Evolutionary conservation across 2,888 invertebrate species (phyloP).

Genomic region (Mechanitis messenoides): DNA sequence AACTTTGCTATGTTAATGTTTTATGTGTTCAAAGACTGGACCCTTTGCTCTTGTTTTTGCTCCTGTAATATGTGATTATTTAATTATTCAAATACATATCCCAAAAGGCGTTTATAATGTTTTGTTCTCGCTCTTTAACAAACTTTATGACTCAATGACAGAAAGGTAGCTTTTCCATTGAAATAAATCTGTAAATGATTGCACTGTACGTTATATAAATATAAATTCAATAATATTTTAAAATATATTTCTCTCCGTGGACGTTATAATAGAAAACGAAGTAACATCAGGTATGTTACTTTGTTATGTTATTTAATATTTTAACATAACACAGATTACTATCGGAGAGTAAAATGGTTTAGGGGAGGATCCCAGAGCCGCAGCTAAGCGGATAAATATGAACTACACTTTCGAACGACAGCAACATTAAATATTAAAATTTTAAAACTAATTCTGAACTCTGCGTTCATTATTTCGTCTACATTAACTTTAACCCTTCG

Average conservation of each 20-base stretch:
- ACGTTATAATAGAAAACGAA: constrained; percentile 6
- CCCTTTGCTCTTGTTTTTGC: constrained; percentile 11
- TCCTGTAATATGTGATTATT: constrained; percentile 5
- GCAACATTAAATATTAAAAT: constrained; percentile 26
- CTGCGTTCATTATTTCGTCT: constrained; percentile 38
- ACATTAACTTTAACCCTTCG: constrained; percentile 36
- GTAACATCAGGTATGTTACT: too few relatives aligned
- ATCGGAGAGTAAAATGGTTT: constrained; percentile 12
- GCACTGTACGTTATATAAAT: too few relatives aligned
- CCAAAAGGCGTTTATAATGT: background rate
- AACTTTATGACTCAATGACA: background rate
- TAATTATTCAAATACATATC: constrained; percentile 6
- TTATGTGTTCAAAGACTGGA: constrained; percentile 18
- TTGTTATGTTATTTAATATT: constrained; percentile 15
- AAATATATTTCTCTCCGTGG: background rate
- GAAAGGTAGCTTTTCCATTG: background rate
- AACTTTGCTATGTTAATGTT: constrained; percentile 28
- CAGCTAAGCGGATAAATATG: constrained; percentile 15
- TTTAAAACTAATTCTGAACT: constrained; percentile 49
- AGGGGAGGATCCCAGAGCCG: constrained; percentile 13
- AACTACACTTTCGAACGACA: constrained; percentile 14
- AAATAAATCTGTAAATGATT: too few relatives aligned
- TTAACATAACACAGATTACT: constrained; percentile 17
- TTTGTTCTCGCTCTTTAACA: background rate
- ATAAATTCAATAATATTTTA: background rate